Percentiles rank a stretch among this genome's conserved stretches.
Evolutionary conservation across 2,113 vertebrate species (phyloP).

Genomic region (Misgurnus mizolepis): DNA sequence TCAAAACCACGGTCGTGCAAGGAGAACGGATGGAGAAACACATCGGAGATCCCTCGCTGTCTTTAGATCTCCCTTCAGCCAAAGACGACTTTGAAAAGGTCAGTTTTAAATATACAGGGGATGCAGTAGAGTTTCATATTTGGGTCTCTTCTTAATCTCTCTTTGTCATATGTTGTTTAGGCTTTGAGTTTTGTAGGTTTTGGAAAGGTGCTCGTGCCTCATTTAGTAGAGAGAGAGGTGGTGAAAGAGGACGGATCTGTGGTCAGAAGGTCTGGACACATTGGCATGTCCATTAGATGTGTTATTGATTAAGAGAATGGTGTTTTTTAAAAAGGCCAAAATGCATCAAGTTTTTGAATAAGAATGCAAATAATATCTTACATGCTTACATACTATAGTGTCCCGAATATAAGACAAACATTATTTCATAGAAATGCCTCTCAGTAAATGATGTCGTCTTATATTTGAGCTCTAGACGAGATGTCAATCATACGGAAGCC

Average conservation of each 20-base stretch:
- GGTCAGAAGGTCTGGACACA: conserved; percentile 88
- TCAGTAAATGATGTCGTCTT: too few species aligned
- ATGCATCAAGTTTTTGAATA: too few species aligned
- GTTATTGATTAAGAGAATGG: conserved; percentile 35
- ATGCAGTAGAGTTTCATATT: not conserved
- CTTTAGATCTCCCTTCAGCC: conserved; percentile 89
- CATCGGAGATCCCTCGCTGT: conserved; percentile 83
- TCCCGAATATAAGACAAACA: too few species aligned
- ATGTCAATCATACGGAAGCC: too few species aligned
- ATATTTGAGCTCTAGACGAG: too few species aligned
- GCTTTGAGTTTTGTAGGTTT: conserved; percentile 87
- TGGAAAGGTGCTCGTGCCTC: conserved; percentile 78
- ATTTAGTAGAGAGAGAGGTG: conserved; percentile 86
- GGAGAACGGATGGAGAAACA: conserved; percentile 90
- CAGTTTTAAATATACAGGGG: not conserved
- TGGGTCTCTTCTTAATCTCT: not conserved
- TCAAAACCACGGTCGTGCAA: conserved; percentile 88
- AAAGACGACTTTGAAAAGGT: conserved; percentile 97
- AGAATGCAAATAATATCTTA: too few species aligned
- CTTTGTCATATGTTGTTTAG: conserved; percentile 64
- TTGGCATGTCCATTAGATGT: conserved; percentile 64
- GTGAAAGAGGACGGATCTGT: conserved; percentile 88
- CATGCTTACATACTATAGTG: too few species aligned
- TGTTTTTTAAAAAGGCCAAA: conserved; percentile 21
- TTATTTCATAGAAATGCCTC: too few species aligned